Evolutionary conservation across 2,888 invertebrate species (phyloP).

Genomic region (Dascillus cervinus): DNA sequence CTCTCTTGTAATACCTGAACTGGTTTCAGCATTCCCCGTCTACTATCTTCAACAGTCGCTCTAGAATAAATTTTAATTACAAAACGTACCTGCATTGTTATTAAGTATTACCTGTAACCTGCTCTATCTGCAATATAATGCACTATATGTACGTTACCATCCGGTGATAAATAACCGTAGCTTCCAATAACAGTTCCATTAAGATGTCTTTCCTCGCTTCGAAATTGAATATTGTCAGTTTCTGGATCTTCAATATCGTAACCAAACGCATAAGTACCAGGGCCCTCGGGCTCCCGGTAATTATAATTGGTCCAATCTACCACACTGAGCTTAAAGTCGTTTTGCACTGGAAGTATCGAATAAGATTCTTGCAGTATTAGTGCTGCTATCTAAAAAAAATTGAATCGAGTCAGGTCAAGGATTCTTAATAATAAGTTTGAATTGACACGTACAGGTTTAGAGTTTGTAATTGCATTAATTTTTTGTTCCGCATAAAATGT

Average conservation of each 20-base stretch:
- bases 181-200: constrained; percentile 68
- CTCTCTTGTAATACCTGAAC: too few relatives aligned
- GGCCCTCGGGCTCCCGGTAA: constrained; percentile 42
- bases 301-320: constrained; percentile 40
- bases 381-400: too few relatives aligned
- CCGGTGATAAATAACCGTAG: constrained; percentile 61
- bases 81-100: too few relatives aligned
- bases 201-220: constrained; percentile 59
- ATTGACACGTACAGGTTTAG: too few relatives aligned
- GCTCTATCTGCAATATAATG: constrained; percentile 57
- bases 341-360: not conserved
- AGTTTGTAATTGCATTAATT: too few relatives aligned
- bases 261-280: constrained; percentile 64
- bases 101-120: constrained; percentile 68
- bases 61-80: too few relatives aligned
- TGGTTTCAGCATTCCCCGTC: too few relatives aligned
- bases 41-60: too few relatives aligned
- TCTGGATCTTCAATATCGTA: constrained; percentile 59
- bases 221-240: constrained; percentile 61
- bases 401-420: too few relatives aligned
- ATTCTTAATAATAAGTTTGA: too few relatives aligned
- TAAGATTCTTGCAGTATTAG: not conserved
- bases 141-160: constrained; percentile 53
- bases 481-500: too few relatives aligned
- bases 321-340: not conserved